Percentiles rank a stretch among this genome's conserved stretches.
These are phyloP conservation scores for Hafferia zeledoni DNA, from an alignment of 2,797 vertebrate genomes.

Conservation along the genomic window DNA sequence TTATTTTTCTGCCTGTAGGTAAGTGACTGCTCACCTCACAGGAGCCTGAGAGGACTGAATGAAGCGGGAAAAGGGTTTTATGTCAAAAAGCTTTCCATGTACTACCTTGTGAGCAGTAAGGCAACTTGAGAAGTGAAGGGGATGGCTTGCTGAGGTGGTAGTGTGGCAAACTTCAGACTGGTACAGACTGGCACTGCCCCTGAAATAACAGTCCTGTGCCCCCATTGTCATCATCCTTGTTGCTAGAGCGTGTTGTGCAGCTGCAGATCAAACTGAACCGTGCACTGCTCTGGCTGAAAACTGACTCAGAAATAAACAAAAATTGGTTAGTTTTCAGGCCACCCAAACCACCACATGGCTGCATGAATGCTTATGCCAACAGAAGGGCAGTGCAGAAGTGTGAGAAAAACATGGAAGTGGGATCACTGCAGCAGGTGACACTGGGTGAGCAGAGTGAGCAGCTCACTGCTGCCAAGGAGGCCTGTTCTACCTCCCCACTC, in stretches of 20 bases:
- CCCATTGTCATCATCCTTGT: neutral
- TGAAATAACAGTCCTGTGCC: neutral
- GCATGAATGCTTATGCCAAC: neutral
- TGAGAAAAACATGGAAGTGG: neutral
- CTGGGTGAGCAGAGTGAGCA: fast-evolving
- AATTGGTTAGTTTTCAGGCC: neutral
- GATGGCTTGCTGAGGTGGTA: neutral
- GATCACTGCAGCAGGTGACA: neutral
- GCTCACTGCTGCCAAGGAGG: neutral
- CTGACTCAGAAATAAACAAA: neutral
- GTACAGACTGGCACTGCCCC: neutral
- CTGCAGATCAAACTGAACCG: neutral
- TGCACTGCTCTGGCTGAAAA: neutral
- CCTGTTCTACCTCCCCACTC: neutral
- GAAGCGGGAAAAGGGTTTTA: neutral
- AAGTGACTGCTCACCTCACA: neutral
- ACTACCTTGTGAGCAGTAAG: neutral
- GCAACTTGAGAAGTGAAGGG: neutral
- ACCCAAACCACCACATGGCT: neutral
- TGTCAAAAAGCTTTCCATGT: neutral
- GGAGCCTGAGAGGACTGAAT: neutral
- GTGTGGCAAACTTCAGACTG: neutral
- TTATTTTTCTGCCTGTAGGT: neutral
- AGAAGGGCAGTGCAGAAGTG: neutral
- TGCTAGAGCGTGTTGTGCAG: neutral